These are phyloP conservation scores for Desmophyllum pertusum DNA, from an alignment of 92 coral and sea anemone genomes.

Conservation along the genomic window DNA sequence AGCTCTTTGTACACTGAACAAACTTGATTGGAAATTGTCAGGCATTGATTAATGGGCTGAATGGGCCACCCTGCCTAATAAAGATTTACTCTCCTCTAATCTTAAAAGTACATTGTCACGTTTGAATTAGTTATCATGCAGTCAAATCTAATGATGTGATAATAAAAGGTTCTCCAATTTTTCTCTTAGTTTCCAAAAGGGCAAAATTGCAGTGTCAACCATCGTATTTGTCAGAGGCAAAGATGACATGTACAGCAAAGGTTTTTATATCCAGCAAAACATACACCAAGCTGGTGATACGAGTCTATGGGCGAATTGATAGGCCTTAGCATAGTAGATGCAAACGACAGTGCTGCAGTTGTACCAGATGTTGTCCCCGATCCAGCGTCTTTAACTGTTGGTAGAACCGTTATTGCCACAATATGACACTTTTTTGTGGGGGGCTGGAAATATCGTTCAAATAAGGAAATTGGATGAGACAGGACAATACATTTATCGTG, in stretches of 20 bases:
- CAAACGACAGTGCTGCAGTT: conserved; percentile 65
- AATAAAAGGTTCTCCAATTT: not conserved
- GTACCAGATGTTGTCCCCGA: conserved; percentile 73
- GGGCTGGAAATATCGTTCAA: conserved; percentile 66
- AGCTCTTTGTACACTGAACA: not conserved
- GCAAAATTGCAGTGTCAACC: conserved; percentile 66
- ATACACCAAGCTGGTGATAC: conserved; percentile 52
- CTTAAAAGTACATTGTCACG: not conserved
- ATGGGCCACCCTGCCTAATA: too few species aligned
- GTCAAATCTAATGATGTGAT: not conserved
- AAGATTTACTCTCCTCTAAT: too few species aligned
- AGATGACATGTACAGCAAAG: conserved; percentile 58
- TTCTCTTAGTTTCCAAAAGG: conserved; percentile 48
- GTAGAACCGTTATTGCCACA: conserved; percentile 76
- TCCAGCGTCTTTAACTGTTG: conserved; percentile 44
- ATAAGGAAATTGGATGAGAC: conserved; percentile 38
- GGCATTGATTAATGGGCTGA: too few species aligned
- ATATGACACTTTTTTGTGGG: conserved; percentile 55
- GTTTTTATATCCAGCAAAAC: conserved; percentile 75
- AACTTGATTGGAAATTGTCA: not conserved
- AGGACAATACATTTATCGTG: conserved; percentile 52
- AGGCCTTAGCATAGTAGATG: conserved; percentile 39
- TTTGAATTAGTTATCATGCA: not conserved
- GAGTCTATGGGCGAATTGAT: conserved; percentile 51
- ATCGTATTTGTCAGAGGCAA: conserved; percentile 73